phyloP scores from a whole-genome alignment of 2,113 vertebrate species.

The Deroptyus accipitrinus region DNA sequence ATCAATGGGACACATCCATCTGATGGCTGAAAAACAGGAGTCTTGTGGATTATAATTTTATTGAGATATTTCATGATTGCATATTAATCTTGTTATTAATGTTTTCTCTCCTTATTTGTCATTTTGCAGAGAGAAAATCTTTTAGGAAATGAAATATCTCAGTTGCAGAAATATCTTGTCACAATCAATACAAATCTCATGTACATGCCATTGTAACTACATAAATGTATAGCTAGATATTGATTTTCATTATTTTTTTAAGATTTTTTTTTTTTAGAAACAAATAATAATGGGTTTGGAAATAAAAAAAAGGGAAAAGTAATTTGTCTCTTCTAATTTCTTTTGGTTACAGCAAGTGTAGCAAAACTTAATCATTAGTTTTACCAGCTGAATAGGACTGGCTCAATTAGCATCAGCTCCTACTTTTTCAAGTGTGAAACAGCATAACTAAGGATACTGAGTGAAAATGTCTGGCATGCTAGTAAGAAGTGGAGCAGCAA shows the following conservation, averaged over 20 bases:
- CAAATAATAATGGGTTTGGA: not conserved
- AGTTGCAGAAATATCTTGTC: not conserved
- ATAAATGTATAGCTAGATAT: not conserved
- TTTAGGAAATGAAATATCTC: not conserved
- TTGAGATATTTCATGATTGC: not conserved
- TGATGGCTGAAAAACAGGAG: not conserved
- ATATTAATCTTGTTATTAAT: not conserved
- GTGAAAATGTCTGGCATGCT: not conserved
- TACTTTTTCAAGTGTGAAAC: not conserved
- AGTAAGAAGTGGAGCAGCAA: not conserved
- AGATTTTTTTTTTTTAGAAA: not conserved
- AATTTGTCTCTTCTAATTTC: not conserved
- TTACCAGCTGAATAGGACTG: not conserved
- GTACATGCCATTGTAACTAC: not conserved
- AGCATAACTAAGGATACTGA: not conserved
- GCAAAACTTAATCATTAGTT: not conserved
- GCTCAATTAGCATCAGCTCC: not conserved
- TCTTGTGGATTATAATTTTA: not conserved
- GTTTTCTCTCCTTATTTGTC: not conserved
- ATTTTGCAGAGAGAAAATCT: not conserved
- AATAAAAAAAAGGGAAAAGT: not conserved
- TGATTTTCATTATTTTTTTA: not conserved
- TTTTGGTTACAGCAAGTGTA: not conserved
- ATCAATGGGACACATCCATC: not conserved
- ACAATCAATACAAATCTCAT: not conserved